Percentiles rank a stretch among this genome's conserved stretches.
Evolutionary conservation across 2,797 vertebrate species (phyloP).

Genomic region (Malurus splendens): DNA sequence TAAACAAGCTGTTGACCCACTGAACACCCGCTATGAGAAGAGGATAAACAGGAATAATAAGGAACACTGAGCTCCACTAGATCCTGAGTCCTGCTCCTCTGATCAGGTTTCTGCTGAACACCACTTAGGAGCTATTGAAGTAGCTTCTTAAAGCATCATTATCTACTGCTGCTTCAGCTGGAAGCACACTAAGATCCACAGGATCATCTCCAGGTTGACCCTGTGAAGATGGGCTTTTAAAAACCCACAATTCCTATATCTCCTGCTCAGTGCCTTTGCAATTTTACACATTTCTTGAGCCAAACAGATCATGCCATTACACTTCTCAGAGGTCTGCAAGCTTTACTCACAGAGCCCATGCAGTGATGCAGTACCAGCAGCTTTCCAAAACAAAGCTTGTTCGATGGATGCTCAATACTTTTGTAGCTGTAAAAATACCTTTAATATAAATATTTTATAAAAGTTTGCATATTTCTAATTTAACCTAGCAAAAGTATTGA

Average conservation of each 20-base stretch:
- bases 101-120: background rate
- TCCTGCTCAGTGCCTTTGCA: background rate
- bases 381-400: background rate
- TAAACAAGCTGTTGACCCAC: background rate
- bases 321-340: background rate
- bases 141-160: background rate
- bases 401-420: background rate
- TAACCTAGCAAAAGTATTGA: background rate
- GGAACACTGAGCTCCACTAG: background rate
- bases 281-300: background rate
- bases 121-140: background rate
- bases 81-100: background rate
- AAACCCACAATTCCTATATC: background rate
- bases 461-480: background rate
- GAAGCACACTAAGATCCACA: background rate
- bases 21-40: background rate
- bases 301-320: background rate
- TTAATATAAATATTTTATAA: background rate
- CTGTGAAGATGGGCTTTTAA: background rate
- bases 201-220: background rate
- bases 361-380: background rate
- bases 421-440: background rate
- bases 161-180: background rate
- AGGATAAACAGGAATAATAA: background rate
- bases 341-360: background rate